Conservation (phyloP, 2,113 vertebrate species). For the Pterophyllum scalare region DNA sequence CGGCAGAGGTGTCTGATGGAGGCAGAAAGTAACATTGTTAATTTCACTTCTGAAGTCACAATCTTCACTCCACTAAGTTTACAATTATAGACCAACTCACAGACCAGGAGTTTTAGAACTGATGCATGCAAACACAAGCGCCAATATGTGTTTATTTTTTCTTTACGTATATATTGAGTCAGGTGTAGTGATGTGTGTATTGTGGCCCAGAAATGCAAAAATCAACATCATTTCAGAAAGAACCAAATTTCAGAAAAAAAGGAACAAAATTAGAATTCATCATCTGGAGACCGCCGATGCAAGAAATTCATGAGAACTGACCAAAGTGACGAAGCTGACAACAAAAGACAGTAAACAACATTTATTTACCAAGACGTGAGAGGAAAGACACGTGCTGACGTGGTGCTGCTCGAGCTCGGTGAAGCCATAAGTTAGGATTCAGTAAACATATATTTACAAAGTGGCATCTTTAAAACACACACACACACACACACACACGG, state of each 20-base stretch:
- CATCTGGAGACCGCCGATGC: neutral
- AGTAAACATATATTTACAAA: neutral
- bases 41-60: constrained; percentile 26
- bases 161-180: neutral
- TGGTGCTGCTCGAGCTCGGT: neutral
- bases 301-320: neutral
- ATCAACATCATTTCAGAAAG: neutral
- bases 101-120: neutral
- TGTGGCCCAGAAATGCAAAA: neutral
- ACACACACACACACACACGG: no score
- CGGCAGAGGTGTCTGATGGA: constrained; percentile 32
- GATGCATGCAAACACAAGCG: neutral
- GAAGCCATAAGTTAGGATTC: neutral
- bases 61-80: constrained; percentile 15
- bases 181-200: neutral
- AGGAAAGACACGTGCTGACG: neutral
- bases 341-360: neutral
- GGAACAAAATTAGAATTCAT: neutral
- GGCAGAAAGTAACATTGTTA: constrained; percentile 7
- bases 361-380: neutral
- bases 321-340: neutral
- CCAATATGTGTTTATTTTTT: neutral
- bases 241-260: rapidly evolving
- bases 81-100: constrained; percentile 6
- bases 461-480: neutral